These are phyloP conservation scores for Aldabrachelys gigantea DNA, from an alignment of 2,113 vertebrate genomes.

Conservation along the genomic window DNA sequence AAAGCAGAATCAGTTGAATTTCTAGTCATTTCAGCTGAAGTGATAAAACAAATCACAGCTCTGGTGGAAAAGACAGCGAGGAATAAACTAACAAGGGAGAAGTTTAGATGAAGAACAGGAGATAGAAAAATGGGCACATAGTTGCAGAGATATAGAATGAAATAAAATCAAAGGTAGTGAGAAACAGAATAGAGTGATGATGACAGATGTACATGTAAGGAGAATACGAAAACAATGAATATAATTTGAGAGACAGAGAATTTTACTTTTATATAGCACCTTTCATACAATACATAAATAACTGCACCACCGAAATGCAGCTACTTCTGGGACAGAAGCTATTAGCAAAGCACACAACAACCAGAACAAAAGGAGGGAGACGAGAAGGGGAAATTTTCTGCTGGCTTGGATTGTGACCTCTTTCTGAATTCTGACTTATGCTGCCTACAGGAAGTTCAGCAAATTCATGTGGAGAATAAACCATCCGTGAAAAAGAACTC, in stretches of 20 bases:
- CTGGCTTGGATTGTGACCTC: too few relatives aligned
- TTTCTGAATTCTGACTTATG: too few relatives aligned
- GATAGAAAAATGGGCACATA: neutral
- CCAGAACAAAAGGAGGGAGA: too few relatives aligned
- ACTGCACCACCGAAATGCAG: too few relatives aligned
- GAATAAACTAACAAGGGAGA: neutral
- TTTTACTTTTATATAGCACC: too few relatives aligned
- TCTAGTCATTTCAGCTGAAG: neutral
- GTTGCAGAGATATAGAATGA: neutral
- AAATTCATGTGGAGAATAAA: too few relatives aligned
- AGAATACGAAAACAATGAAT: neutral
- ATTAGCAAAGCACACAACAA: too few relatives aligned
- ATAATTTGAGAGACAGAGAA: neutral
- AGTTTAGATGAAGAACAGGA: neutral
- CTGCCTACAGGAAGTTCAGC: too few relatives aligned
- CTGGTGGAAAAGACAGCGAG: neutral
- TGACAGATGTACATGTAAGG: neutral
- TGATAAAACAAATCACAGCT: neutral
- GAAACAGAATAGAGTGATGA: neutral
- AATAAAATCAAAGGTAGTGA: neutral
- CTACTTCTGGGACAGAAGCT: too few relatives aligned
- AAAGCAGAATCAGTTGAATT: neutral
- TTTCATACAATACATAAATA: too few relatives aligned
- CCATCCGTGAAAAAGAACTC: too few relatives aligned
- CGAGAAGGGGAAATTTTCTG: too few relatives aligned